Base-by-base conservation (phyloP, 2,888 invertebrate species). In the Hyposoter didymator region DNA sequence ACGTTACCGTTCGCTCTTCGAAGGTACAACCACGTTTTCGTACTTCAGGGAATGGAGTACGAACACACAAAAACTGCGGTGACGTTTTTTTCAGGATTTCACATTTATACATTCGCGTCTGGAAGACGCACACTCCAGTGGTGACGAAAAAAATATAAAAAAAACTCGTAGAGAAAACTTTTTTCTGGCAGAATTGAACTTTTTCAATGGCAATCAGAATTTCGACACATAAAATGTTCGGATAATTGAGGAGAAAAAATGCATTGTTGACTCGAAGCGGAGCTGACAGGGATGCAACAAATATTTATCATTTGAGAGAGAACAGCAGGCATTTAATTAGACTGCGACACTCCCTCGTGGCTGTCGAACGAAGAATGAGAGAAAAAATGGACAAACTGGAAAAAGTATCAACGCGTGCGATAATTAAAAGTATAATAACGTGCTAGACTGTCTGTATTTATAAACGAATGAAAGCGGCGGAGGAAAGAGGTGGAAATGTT, bases 1-100 rank as follows among this genome's bases (percentile, higher is more conserved):
- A 90, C 91, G 90, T 90, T 89, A 89, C 88, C 88, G 89, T 89
- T 88, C 88, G 59, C 6, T 86, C 82, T 83, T 76, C 73, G 59
- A 43, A 19, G 47, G 7, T 70, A 35, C 73, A 74, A 74, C 76
- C 59, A 73, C 89, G 82, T 85, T 85, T 59, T 59, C 86, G 59
- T n/a, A 73, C 55, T 52, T 73, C 10, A 47, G 59, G 47, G 69
- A 84, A 52, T 70, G 70, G 64, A 70, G 39, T 62, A 52, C 64
- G n/a, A 43, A 66, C n/a, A 67, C 22, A 67, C 6, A 19, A 43
- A 45, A 39, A 28, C 12, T 39, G 55, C 59, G 35, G 19, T 39
- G 22, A 5, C 62, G 10, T 39, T 52, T 67, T 47, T 76, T 80
- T 35, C 75, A 62, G 69, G 76, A 64, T 82, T 82, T 84, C 76